phyloP scores from a whole-genome alignment of 2,113 vertebrate genomes.

The Phyllostomus hastatus region DNA sequence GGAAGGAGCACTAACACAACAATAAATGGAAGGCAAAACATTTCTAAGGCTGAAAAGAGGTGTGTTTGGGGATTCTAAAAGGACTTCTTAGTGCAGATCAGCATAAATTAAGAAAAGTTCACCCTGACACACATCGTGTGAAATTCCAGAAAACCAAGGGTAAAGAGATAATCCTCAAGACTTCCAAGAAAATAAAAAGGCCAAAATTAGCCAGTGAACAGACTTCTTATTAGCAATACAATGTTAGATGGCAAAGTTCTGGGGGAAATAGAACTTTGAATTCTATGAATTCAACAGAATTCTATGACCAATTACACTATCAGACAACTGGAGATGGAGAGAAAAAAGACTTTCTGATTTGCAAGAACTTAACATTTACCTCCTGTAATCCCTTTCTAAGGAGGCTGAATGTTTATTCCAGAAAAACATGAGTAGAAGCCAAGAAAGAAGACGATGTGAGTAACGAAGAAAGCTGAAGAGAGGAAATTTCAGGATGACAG shows the following conservation, averaged over 20 bases:
- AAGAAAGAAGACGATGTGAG: background rate
- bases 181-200: background rate
- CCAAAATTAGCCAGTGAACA: background rate
- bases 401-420: background rate
- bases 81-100: background rate
- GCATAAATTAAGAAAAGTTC: background rate
- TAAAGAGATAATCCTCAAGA: background rate
- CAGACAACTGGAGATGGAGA: background rate
- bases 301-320: background rate
- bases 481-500: background rate
- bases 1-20: background rate
- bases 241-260: background rate
- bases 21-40: background rate
- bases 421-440: background rate
- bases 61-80: background rate
- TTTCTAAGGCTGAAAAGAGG: background rate
- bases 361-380: background rate
- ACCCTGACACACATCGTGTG: background rate
- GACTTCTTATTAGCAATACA: background rate
- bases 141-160: background rate
- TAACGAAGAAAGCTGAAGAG: background rate
- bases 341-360: background rate
- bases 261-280: no score
- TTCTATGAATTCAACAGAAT: background rate
- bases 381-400: background rate